Percentiles rank a stretch among this genome's conserved stretches.
Evolutionary conservation across 92 coral and sea anemone genomes (phyloP).

Genomic region (Epizoanthus scotinus): DNA sequence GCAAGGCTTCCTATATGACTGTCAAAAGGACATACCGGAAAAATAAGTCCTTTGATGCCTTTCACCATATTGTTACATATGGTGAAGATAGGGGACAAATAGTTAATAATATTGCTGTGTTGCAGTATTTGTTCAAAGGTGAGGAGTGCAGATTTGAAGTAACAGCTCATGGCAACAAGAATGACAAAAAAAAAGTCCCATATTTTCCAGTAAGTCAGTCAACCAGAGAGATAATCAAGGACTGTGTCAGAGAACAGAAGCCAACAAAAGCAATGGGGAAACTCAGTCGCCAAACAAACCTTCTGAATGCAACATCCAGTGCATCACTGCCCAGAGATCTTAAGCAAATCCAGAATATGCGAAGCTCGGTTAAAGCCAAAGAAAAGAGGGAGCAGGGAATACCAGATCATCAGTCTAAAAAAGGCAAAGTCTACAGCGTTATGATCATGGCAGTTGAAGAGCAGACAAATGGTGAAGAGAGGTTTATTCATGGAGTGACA

Average conservation of each 20-base stretch:
- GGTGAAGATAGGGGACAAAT: constrained; percentile 14
- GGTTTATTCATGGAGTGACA: constrained; percentile 53
- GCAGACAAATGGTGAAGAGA: constrained; percentile 24
- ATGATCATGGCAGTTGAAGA: constrained; percentile 57
- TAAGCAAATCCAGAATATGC: constrained; percentile 50
- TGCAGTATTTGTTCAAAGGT: constrained; percentile 54
- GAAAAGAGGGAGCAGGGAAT: constrained; percentile 53
- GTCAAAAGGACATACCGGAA: constrained; percentile 52
- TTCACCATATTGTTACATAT: constrained; percentile 45
- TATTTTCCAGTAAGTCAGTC: constrained; percentile 49
- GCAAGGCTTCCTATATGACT: constrained; percentile 26
- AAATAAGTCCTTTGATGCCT: constrained; percentile 51
- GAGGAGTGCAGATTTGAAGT: constrained; percentile 46
- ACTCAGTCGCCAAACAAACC: constrained; percentile 45
- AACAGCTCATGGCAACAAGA: constrained; percentile 53
- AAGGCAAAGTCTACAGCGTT: constrained; percentile 55
- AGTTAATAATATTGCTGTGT: constrained; percentile 40
- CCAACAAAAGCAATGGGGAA: constrained; percentile 52
- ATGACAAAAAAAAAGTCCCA: constrained; percentile 45
- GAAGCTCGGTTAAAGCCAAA: constrained; percentile 37
- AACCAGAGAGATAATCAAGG: constrained; percentile 42
- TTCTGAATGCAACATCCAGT: constrained; percentile 47
- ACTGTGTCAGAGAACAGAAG: constrained; percentile 42
- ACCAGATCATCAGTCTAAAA: constrained; percentile 40
- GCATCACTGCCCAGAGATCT: constrained; percentile 49